Evolutionary conservation across 2,888 invertebrate genomes (phyloP).

Genomic region (Oligia latruncula): DNA sequence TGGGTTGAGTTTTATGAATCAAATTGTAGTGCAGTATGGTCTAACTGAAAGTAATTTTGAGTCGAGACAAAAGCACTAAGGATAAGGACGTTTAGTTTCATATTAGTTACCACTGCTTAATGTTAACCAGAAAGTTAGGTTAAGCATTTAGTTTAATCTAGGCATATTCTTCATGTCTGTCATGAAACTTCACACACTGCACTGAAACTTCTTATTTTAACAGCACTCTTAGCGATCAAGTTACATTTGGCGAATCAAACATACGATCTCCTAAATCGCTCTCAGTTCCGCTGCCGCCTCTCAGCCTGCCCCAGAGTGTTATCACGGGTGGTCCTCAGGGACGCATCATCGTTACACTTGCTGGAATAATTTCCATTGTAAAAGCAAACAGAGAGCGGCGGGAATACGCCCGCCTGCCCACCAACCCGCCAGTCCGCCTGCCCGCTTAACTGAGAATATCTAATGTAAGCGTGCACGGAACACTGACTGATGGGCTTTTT

Average conservation of each 20-base stretch:
- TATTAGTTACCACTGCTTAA: background rate
- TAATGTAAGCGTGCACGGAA: conserved; percentile 38
- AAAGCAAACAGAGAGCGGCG: conserved; percentile 67
- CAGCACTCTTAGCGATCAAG: background rate
- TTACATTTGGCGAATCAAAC: background rate
- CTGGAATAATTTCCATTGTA: conserved; percentile 76
- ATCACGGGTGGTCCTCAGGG: conserved; percentile 65
- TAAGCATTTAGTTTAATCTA: background rate
- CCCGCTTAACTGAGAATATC: conserved; percentile 33
- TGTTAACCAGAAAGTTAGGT: background rate
- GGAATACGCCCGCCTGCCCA: conserved; percentile 49
- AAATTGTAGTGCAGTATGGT: background rate
- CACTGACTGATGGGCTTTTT: conserved; percentile 41
- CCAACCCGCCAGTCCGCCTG: conserved; percentile 1
- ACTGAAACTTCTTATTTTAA: background rate
- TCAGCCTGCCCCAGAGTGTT: conserved; percentile 2
- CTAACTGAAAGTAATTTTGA: background rate
- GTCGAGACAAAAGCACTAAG: background rate
- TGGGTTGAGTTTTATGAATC: background rate
- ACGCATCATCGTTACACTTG: conserved; percentile 74
- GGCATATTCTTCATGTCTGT: background rate
- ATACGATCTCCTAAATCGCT: background rate
- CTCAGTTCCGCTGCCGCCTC: conserved; percentile 17
- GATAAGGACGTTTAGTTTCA: background rate
- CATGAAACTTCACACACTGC: background rate